Conservation (phyloP, 1,140 invertebrate species). For the Tribolium madens region DNA sequence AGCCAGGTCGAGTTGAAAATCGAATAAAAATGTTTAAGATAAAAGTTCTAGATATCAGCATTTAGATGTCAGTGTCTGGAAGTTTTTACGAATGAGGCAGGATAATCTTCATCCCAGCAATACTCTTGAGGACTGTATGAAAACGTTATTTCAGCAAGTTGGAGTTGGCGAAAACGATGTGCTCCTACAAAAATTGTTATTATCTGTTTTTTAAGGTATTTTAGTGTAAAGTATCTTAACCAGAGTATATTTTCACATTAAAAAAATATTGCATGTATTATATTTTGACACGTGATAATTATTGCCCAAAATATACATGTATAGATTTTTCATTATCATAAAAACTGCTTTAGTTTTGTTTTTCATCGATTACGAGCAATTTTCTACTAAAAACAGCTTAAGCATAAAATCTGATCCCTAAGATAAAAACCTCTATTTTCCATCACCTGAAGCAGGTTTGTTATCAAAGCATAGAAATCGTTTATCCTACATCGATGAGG, state of each 20-base stretch:
- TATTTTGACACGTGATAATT: no score
- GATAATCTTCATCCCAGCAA: constrained; percentile 19
- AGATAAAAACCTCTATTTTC: constrained; percentile 13
- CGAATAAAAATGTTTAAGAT: constrained; percentile 38
- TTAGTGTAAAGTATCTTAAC: not conserved
- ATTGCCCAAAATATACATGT: no score
- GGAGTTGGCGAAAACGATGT: constrained; percentile 2
- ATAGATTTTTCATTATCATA: no score
- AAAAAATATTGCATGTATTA: no score
- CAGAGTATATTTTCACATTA: no score
- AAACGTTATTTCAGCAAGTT: constrained; percentile 25
- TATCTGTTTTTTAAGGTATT: not conserved
- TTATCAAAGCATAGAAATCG: constrained; percentile 11
- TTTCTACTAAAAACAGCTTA: constrained; percentile 16
- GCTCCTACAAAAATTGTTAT: not conserved
- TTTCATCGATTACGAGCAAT: not conserved
- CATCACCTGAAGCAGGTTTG: constrained; percentile 17
- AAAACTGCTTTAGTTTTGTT: not conserved
- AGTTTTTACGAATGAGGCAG: constrained; percentile 15
- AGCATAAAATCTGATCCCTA: constrained; percentile 11
- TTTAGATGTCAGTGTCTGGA: constrained; percentile 29
- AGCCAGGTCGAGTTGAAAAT: constrained; percentile 24
- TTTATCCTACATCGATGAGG: constrained; percentile 2
- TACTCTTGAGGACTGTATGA: constrained; percentile 33
- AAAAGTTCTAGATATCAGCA: constrained; percentile 25